These are phyloP conservation scores for Cebidichthys violaceus DNA, from an alignment of 2,113 vertebrate species.

Conservation along the genomic window DNA sequence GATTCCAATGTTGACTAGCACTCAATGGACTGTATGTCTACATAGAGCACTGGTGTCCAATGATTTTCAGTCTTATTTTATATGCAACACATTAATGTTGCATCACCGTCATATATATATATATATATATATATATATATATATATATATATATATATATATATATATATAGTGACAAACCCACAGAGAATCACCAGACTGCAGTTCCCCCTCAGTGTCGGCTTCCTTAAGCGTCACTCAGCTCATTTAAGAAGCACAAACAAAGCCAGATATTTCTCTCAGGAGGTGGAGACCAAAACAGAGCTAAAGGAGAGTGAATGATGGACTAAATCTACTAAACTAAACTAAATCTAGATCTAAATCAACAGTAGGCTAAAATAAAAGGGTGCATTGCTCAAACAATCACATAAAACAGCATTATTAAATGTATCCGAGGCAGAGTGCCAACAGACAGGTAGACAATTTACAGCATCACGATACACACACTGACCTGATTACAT, in stretches of 20 bases:
- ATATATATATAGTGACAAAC: not conserved
- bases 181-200: not conserved
- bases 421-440: conserved; percentile 19
- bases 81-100: not conserved
- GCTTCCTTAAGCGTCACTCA: not conserved
- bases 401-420: conserved; percentile 17
- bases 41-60: not conserved
- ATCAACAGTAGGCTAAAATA: conserved; percentile 27
- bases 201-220: not conserved
- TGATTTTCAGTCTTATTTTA: not conserved
- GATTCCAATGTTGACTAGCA: not conserved
- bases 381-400: conserved; percentile 33
- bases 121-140: not conserved
- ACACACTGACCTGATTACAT: conserved; percentile 25
- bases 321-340: too few relatives aligned
- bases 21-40: not conserved
- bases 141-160: not conserved
- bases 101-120: not conserved
- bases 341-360: conserved; percentile 27
- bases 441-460: conserved; percentile 17
- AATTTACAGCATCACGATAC: conserved; percentile 2
- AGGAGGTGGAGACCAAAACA: not conserved
- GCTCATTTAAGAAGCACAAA: not conserved
- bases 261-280: not conserved
- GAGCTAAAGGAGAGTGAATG: not conserved